phyloP scores from a whole-genome alignment of 2,888 invertebrate species.

The Folsomia candida region DNA sequence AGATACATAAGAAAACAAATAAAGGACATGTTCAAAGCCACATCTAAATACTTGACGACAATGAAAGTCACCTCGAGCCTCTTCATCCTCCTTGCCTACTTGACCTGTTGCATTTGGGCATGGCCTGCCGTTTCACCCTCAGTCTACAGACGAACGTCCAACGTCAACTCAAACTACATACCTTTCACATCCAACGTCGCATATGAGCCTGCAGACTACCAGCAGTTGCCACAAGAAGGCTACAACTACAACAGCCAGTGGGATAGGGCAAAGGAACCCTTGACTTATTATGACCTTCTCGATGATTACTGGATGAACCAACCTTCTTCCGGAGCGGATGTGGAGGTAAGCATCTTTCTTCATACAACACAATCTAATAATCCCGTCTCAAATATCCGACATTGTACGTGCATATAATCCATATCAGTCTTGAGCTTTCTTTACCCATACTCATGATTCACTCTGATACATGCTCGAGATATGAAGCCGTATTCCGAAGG shows the following conservation, averaged over 20 bases:
- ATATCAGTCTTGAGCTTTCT: no score
- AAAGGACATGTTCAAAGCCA: neutral
- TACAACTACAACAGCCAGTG: conserved; percentile 27
- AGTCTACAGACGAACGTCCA: conserved; percentile 23
- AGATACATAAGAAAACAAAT: no score
- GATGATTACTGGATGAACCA: conserved; percentile 24
- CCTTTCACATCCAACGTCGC: neutral
- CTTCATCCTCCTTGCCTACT: conserved; percentile 26
- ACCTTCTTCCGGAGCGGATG: conserved; percentile 5
- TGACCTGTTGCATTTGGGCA: conserved; percentile 47
- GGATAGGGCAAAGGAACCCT: conserved; percentile 34
- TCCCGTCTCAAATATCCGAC: no score
- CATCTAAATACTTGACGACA: neutral
- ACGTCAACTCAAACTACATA: conserved; percentile 11
- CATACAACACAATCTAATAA: no score
- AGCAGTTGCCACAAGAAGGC: conserved; percentile 7
- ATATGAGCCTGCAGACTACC: neutral
- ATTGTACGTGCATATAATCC: no score
- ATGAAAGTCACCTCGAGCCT: conserved; percentile 3
- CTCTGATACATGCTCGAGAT: no score
- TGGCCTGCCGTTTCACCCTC: conserved; percentile 31
- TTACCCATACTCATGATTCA: no score
- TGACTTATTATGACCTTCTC: conserved; percentile 21
- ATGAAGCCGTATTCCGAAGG: no score
- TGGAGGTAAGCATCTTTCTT: conserved; percentile 19